phyloP scores from a whole-genome alignment of 1,140 invertebrate species.

The Campodea augens region DNA sequence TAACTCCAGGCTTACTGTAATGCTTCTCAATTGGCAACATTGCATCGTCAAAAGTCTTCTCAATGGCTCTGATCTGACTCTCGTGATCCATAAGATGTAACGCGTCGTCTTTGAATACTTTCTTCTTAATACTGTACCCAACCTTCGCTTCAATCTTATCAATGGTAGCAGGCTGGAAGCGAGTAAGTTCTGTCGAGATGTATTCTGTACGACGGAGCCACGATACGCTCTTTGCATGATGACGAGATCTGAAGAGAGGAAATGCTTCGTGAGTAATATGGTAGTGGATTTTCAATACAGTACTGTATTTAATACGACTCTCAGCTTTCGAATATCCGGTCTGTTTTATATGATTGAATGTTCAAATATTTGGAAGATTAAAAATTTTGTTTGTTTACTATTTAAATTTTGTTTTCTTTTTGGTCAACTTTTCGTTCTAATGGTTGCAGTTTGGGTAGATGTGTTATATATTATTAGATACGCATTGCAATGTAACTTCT shows the following conservation, averaged over 20 bases:
- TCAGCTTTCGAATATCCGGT: background rate
- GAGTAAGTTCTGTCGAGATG: constrained; percentile 86
- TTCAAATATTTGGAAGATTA: no score
- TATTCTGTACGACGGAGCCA: constrained; percentile 97
- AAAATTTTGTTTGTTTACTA: no score
- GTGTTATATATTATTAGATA: no score
- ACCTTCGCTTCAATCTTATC: constrained; percentile 97
- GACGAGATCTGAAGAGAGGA: constrained; percentile 37
- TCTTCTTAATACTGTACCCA: constrained; percentile 93
- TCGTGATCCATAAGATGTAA: constrained; percentile 96
- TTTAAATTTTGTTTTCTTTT: background rate
- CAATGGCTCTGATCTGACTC: constrained; percentile 92
- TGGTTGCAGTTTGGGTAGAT: no score
- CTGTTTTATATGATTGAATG: no score
- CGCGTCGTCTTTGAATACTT: no score
- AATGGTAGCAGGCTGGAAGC: constrained; percentile 86
- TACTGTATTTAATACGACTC: background rate
- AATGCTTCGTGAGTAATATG: background rate
- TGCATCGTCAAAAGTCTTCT: constrained; percentile 91
- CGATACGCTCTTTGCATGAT: constrained; percentile 84
- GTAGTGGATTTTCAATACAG: background rate
- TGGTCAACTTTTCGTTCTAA: background rate
- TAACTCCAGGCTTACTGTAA: constrained; percentile 85
- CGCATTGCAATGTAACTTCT: no score
- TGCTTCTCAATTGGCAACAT: constrained; percentile 73